Conservation (phyloP, 1,140 invertebrate species). For the Holotrichia oblita region DNA sequence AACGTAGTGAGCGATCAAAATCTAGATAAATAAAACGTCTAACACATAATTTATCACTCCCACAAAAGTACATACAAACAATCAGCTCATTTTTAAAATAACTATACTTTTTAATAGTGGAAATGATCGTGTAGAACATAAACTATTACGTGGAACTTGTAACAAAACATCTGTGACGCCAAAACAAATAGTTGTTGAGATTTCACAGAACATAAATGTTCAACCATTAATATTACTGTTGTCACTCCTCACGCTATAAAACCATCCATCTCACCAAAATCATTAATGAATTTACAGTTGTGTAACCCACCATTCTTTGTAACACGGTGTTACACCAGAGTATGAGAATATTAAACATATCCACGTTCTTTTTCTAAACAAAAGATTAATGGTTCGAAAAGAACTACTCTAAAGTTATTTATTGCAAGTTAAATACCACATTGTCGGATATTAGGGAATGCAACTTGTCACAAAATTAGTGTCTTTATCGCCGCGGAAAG, state of each 20-base stretch:
- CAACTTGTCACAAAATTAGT: background rate
- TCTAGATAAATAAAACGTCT: too few species aligned
- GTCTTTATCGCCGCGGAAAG: background rate
- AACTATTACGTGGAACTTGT: conserved; percentile 1
- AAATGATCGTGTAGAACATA: conserved; percentile 17
- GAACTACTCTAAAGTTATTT: background rate
- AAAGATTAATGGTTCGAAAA: conserved; percentile 19
- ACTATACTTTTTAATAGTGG: conserved; percentile 4
- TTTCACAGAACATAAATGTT: conserved; percentile 25
- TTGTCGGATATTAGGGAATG: conserved; percentile 1
- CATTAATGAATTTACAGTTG: conserved; percentile 30
- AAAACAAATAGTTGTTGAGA: conserved; percentile 18
- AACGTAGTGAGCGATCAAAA: too few species aligned
- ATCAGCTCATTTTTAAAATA: background rate
- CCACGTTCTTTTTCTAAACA: conserved; percentile 15
- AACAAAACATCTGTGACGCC: conserved; percentile 6
- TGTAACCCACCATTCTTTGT: conserved; percentile 2
- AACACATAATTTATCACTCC: background rate
- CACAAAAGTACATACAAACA: background rate
- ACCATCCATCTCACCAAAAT: conserved; percentile 21
- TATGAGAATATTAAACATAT: conserved; percentile 18
- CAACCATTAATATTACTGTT: conserved; percentile 33
- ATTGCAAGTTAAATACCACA: background rate
- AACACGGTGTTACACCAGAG: conserved; percentile 1
- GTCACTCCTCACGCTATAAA: conserved; percentile 26